phyloP scores from a whole-genome alignment of 1,140 invertebrate species.

The Tetranychus cinnabarinus region DNA sequence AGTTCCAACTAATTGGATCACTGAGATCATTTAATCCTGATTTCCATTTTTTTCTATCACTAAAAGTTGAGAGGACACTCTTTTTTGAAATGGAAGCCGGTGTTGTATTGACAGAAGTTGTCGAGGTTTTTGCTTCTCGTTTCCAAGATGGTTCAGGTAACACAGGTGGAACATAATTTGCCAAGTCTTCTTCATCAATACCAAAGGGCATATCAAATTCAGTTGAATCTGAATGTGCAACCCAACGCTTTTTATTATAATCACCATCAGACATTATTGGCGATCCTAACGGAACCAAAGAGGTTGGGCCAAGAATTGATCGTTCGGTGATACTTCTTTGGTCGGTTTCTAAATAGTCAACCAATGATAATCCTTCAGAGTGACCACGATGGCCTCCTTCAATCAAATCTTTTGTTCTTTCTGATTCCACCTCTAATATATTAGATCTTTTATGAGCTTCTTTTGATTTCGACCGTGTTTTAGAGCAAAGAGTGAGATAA shows the following conservation, averaged over 20 bases:
- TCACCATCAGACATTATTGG: background rate
- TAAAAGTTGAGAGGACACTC: background rate
- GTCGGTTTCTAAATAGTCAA: background rate
- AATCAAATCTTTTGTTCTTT: background rate
- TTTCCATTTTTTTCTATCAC: background rate
- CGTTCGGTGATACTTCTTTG: background rate
- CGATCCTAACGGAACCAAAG: background rate
- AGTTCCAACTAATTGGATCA: background rate
- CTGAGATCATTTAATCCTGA: background rate
- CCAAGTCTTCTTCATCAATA: conserved; percentile 11
- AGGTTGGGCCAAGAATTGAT: background rate
- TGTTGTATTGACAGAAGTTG: background rate
- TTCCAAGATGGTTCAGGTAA: background rate
- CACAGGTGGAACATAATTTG: conserved; percentile 3
- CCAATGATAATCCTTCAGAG: background rate
- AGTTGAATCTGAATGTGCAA: conserved; percentile 6
- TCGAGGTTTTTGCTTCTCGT: background rate
- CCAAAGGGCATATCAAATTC: conserved; percentile 9
- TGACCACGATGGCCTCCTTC: background rate
- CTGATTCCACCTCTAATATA: background rate
- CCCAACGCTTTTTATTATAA: background rate
- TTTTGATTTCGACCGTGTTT: conserved; percentile 15
- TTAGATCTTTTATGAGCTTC: background rate
- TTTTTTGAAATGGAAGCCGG: background rate
- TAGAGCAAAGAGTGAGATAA: conserved; percentile 45